Conservation (phyloP, 2,113 vertebrate genomes). For the Gulo gulo region DNA sequence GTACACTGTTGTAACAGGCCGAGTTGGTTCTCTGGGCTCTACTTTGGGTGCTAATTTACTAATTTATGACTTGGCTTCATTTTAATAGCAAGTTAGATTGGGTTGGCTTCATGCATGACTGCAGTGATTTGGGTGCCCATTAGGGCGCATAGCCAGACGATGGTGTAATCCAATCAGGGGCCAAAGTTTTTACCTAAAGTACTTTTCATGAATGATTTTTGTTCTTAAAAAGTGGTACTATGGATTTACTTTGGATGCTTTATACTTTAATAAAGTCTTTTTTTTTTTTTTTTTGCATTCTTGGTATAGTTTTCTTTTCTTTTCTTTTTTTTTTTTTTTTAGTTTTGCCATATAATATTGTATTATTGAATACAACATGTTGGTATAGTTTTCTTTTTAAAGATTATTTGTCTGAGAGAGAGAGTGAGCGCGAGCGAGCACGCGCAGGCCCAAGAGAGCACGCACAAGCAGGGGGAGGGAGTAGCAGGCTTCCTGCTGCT, state of each 20-base stretch:
- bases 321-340: too few relatives aligned
- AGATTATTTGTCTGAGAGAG: not conserved
- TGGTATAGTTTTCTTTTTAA: not conserved
- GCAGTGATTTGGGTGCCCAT: not conserved
- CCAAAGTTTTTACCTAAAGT: not conserved
- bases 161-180: conserved; percentile 6
- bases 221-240: not conserved
- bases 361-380: too few relatives aligned
- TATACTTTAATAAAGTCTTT: not conserved
- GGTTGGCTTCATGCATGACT: not conserved
- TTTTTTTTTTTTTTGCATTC: not conserved
- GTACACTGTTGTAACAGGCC: not conserved
- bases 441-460: not conserved
- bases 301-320: not conserved
- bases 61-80: not conserved
- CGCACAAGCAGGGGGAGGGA: not conserved
- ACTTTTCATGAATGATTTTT: not conserved
- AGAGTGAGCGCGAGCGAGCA: too few relatives aligned
- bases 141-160: not conserved
- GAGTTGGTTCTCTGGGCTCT: not conserved
- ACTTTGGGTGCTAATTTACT: not conserved
- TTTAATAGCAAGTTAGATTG: not conserved
- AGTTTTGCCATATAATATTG: too few relatives aligned
- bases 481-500: not conserved
- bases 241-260: not conserved